Conservation (phyloP, 2,888 invertebrate genomes). For the Digitonthophagus gazella region DNA sequence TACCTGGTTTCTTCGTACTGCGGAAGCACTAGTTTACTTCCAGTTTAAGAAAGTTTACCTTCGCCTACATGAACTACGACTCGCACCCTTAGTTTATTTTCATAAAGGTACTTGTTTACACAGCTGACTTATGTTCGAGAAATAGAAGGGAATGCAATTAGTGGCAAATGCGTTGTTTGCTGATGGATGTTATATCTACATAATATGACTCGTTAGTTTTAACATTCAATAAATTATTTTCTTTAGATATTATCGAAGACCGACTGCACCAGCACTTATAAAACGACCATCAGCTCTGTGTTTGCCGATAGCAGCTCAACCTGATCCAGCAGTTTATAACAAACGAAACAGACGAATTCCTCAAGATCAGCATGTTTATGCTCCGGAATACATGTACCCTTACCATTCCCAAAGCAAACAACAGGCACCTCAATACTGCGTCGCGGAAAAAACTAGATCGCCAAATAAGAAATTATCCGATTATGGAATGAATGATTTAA, state of each 20-base stretch:
- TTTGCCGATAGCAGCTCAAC: conserved; percentile 43
- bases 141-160: background rate
- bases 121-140: background rate
- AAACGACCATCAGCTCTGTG: conserved; percentile 46
- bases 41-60: background rate
- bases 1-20: background rate
- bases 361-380: conserved; percentile 28
- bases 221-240: background rate
- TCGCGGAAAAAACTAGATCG: background rate
- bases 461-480: background rate
- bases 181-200: background rate
- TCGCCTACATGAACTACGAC: background rate
- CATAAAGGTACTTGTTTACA: background rate
- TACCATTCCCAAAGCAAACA: background rate
- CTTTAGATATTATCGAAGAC: conserved; percentile 37
- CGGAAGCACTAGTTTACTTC: background rate
- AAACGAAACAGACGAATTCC: conserved; percentile 31
- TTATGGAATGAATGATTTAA: conserved; percentile 20
- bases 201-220: no score
- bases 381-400: background rate
- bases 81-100: background rate
- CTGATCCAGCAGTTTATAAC: conserved; percentile 39
- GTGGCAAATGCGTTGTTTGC: background rate
- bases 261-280: conserved; percentile 32
- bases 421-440: background rate